Conservation (phyloP, 2,113 vertebrate species). For the Dasypus novemcinctus region DNA sequence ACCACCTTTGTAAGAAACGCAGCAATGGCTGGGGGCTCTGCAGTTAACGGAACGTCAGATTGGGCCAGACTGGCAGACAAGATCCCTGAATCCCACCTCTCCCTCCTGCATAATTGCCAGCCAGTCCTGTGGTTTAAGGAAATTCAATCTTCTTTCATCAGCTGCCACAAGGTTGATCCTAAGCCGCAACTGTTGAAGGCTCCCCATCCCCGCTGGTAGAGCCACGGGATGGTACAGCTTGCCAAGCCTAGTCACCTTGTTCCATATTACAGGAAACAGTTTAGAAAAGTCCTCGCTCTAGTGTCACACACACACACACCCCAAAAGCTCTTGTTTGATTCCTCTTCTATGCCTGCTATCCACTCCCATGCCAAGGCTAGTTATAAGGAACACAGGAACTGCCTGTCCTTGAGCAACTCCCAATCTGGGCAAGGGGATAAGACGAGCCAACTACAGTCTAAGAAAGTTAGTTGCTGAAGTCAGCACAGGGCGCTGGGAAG, state of each 20-base stretch:
- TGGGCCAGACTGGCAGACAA: background rate
- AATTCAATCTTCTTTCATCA: constrained; percentile 3
- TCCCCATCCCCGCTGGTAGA: background rate
- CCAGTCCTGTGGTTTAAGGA: background rate
- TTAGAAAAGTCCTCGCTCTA: constrained; percentile 38
- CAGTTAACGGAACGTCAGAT: background rate
- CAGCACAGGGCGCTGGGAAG: constrained; percentile 64
- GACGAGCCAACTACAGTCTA: constrained; percentile 10
- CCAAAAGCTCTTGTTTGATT: background rate
- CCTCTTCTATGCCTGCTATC: background rate
- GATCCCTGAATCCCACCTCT: background rate
- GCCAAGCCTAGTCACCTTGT: background rate
- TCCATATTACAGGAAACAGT: constrained; percentile 5
- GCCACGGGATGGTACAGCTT: background rate
- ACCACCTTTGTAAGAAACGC: constrained; percentile 8
- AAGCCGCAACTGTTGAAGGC: background rate
- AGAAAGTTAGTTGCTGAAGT: constrained; percentile 61
- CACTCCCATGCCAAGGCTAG: background rate
- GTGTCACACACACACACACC: background rate
- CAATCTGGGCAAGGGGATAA: background rate
- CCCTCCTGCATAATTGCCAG: background rate
- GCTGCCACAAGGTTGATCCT: background rate
- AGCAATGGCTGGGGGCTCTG: background rate
- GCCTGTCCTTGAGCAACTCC: constrained; percentile 29
- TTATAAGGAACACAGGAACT: background rate